These are phyloP conservation scores for Henricia sp. DNA, from an alignment of 53 echinoderm and acorn worm genomes.

Conservation along the genomic window DNA sequence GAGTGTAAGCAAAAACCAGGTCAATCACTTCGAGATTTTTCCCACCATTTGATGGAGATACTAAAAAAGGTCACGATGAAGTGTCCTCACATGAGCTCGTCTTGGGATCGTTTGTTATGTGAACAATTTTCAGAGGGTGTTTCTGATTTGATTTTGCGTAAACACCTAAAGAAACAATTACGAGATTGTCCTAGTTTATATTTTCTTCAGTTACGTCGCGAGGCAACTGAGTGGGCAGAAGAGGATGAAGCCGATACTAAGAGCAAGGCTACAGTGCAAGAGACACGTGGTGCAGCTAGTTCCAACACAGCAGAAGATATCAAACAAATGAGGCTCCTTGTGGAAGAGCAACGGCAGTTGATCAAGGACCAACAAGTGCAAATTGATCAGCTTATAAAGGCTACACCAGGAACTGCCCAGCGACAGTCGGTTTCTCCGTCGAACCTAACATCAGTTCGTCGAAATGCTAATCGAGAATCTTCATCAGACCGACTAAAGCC, in stretches of 20 bases:
- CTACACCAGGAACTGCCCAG: not conserved
- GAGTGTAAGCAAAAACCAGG: slow-evolving; percentile 1
- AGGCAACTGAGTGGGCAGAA: slow-evolving; percentile 27
- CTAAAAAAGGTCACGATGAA: not conserved
- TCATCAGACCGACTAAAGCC: not conserved
- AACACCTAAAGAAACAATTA: slow-evolving; percentile 24
- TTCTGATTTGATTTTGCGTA: not conserved
- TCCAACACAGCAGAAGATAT: not conserved
- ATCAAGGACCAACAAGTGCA: slow-evolving; percentile 4
- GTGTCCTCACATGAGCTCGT: not conserved
- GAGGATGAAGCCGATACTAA: not conserved
- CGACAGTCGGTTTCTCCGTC: not conserved
- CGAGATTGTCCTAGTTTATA: slow-evolving; percentile 8
- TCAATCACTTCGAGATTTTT: slow-evolving; percentile 5
- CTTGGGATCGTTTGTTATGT: slow-evolving; percentile 9
- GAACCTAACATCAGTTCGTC: not conserved
- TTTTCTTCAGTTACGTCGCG: not conserved
- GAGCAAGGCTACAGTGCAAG: not conserved
- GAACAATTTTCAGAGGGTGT: slow-evolving; percentile 41
- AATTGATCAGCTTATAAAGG: slow-evolving; percentile 9
- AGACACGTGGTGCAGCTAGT: not conserved
- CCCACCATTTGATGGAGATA: slow-evolving; percentile 15
- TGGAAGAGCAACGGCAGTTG: slow-evolving; percentile 19
- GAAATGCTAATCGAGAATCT: not conserved
- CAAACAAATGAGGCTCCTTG: not conserved